Evolutionary conservation across 2,113 vertebrate genomes (phyloP).

Genomic region (Campylomormyrus numenius): DNA sequence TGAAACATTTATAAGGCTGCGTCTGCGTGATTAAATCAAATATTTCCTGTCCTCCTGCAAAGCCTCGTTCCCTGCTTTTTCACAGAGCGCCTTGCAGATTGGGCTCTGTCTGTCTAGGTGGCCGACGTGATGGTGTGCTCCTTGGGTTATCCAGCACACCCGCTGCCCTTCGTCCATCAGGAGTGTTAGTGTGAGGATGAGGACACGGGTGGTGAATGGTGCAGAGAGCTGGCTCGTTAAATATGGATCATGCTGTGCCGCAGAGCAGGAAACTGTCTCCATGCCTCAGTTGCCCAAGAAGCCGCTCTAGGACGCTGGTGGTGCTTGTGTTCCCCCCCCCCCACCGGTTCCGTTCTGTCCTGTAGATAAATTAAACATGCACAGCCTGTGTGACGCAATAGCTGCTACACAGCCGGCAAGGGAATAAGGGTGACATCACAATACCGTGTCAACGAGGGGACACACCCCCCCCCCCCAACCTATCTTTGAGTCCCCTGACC

Average conservation of each 20-base stretch:
- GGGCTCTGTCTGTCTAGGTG: neutral
- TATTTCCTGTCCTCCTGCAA: constrained; percentile 7
- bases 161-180: neutral
- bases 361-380: neutral
- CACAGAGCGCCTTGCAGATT: neutral
- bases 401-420: neutral
- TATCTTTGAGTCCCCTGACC: neutral
- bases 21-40: neutral
- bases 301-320: neutral
- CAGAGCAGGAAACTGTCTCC: neutral
- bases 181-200: neutral
- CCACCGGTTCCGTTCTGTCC: neutral
- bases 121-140: no score
- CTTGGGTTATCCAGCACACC: neutral
- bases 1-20: constrained; percentile 8
- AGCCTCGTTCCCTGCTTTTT: neutral
- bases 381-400: neutral
- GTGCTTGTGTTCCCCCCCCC: neutral
- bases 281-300: neutral
- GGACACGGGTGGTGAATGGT: neutral
- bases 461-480: neutral
- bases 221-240: neutral
- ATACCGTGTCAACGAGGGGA: neutral
- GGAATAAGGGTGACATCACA: neutral
- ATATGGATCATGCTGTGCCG: neutral